These are phyloP conservation scores for Meteorus sp. DNA, from an alignment of 1,140 invertebrate species.

Conservation along the genomic window DNA sequence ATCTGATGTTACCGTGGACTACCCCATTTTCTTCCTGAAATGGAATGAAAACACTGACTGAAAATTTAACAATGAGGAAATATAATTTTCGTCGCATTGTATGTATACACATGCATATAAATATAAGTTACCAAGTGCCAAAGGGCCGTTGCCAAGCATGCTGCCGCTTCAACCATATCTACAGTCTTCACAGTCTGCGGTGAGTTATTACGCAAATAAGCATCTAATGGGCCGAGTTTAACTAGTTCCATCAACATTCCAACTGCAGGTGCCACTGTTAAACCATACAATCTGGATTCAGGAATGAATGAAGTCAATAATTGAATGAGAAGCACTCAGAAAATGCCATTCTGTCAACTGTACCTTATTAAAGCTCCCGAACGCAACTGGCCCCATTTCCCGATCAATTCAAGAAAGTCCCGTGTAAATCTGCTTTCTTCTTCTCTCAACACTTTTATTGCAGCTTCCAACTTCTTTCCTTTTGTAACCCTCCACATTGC, in stretches of 20 bases:
- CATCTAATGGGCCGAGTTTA: conserved; percentile 74
- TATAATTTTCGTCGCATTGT: no score
- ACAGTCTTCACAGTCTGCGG: conserved; percentile 63
- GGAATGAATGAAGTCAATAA: conserved; percentile 12
- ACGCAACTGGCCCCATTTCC: conserved; percentile 74
- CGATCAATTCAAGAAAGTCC: conserved; percentile 76
- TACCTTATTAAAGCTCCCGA: conserved; percentile 59
- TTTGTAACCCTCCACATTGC: conserved; percentile 62
- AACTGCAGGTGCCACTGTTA: conserved; percentile 74
- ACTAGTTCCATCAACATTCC: conserved; percentile 81
- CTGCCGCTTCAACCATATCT: conserved; percentile 77
- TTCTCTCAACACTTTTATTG: conserved; percentile 74
- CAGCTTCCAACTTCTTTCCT: conserved; percentile 72
- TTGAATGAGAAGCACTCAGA: background rate
- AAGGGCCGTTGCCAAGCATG: conserved; percentile 75
- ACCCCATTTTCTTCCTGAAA: conserved; percentile 73
- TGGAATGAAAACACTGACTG: conserved; percentile 15
- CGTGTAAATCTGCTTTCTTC: conserved; percentile 59
- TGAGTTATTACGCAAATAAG: conserved; percentile 64
- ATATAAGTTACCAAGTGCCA: conserved; percentile 69
- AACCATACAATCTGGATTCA: conserved; percentile 67
- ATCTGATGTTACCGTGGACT: conserved; percentile 84
- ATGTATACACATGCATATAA: no score
- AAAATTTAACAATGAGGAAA: no score
- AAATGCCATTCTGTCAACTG: conserved; percentile 7